Evolutionary conservation across 2,113 vertebrate genomes (phyloP).

Genomic region (Plotosus lineatus): DNA sequence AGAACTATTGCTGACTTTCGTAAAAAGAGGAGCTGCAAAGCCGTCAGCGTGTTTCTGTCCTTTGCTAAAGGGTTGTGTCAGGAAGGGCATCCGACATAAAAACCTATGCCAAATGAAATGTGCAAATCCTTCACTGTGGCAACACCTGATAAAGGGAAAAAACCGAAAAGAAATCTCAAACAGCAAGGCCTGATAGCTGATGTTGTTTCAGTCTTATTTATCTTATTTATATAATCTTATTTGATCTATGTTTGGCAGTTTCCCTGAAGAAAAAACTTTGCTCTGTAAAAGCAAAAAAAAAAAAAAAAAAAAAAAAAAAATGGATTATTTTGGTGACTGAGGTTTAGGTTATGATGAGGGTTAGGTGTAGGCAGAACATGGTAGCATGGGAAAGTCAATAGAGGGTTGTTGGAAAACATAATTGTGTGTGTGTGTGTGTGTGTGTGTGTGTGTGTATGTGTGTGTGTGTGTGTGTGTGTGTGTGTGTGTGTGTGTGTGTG

Average conservation of each 20-base stretch:
- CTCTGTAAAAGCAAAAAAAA: not conserved
- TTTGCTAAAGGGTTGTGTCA: too few species aligned
- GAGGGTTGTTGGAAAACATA: not conserved
- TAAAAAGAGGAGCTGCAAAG: too few species aligned
- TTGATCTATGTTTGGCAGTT: not conserved
- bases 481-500: not conserved
- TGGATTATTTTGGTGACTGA: not conserved
- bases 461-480: constrained; percentile 8
- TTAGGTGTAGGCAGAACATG: not conserved
- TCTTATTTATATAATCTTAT: too few species aligned
- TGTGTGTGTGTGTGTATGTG: not conserved
- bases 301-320: not conserved
- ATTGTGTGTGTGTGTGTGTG: constrained; percentile 1
- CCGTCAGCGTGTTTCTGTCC: too few species aligned
- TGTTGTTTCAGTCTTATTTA: too few species aligned
- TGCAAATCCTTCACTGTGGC: too few species aligned
- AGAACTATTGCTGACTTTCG: too few species aligned
- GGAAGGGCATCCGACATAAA: too few species aligned
- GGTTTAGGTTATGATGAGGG: not conserved
- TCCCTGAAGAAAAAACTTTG: not conserved
- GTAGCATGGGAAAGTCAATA: not conserved
- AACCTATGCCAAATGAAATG: too few species aligned
- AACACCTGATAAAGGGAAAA: too few species aligned
- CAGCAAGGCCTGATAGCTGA: too few species aligned
- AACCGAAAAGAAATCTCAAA: too few species aligned